These are phyloP conservation scores for Solenodon paradoxus DNA, from an alignment of 2,113 vertebrate species.

Conservation along the genomic window DNA sequence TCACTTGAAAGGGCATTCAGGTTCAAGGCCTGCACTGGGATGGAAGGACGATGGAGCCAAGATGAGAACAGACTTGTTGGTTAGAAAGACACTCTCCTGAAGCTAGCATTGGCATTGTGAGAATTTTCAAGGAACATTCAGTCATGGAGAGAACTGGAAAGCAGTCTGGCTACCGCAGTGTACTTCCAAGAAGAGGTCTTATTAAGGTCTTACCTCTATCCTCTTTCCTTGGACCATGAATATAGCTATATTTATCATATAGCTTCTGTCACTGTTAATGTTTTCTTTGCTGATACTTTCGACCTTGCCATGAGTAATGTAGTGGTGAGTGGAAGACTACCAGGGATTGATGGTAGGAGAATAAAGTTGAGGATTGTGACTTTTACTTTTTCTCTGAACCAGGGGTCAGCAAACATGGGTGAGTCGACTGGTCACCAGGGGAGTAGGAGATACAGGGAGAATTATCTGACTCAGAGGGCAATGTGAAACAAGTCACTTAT, in stretches of 20 bases:
- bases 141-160: background rate
- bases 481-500: background rate
- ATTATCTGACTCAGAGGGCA: background rate
- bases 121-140: background rate
- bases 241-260: background rate
- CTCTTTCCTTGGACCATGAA: background rate
- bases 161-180: too few relatives aligned
- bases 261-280: background rate
- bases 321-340: background rate
- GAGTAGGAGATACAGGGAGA: background rate
- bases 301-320: background rate
- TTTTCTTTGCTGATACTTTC: background rate
- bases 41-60: background rate
- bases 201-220: background rate
- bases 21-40: background rate
- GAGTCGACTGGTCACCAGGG: background rate
- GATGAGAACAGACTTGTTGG: background rate
- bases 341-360: background rate
- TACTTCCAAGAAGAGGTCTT: background rate
- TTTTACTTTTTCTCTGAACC: fast-evolving
- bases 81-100: background rate
- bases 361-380: background rate
- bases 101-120: background rate
- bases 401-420: background rate
- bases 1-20: background rate